These are phyloP conservation scores for Panorpa germanica DNA, from an alignment of 2,888 invertebrate genomes.

Conservation along the genomic window DNA sequence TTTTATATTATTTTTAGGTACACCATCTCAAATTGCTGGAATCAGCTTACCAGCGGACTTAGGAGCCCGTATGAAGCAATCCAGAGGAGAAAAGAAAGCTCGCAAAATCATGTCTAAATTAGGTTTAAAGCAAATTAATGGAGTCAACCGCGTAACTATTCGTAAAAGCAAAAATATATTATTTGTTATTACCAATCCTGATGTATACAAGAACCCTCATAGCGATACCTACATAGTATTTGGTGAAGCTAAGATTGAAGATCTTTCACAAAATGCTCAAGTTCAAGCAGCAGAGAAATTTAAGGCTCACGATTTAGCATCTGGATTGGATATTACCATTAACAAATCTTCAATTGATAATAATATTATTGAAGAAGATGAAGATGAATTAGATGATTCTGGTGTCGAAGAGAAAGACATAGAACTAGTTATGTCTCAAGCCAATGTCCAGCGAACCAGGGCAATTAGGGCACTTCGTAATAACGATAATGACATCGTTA, in stretches of 20 bases:
- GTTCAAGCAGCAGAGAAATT: slow-evolving; percentile 91
- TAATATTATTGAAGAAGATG: slow-evolving; percentile 36
- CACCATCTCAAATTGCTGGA: too few species aligned
- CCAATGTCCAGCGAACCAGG: slow-evolving; percentile 71
- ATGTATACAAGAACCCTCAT: slow-evolving; percentile 85
- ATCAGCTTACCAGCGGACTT: too few species aligned
- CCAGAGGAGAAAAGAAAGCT: slow-evolving; percentile 88
- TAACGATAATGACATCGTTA: slow-evolving; percentile 89
- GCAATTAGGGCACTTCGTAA: slow-evolving; percentile 82
- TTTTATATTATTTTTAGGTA: too few species aligned
- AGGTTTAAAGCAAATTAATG: slow-evolving; percentile 74
- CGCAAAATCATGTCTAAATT: slow-evolving; percentile 90
- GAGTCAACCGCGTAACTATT: slow-evolving; percentile 84
- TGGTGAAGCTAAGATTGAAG: slow-evolving; percentile 95
- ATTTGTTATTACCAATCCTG: slow-evolving; percentile 90
- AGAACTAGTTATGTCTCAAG: slow-evolving; percentile 88
- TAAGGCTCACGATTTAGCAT: slow-evolving; percentile 66
- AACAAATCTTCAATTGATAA: slow-evolving; percentile 23
- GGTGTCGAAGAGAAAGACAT: slow-evolving; percentile 91
- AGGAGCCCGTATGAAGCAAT: slow-evolving; percentile 79
- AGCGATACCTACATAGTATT: slow-evolving; percentile 95
- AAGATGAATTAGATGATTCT: slow-evolving; percentile 74
- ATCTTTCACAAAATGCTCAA: slow-evolving; percentile 79
- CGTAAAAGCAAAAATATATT: slow-evolving; percentile 91
- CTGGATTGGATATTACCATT: slow-evolving; percentile 32